Conservation (phyloP, 2,797 vertebrate species). For the Leptatherina wallacei region DNA sequence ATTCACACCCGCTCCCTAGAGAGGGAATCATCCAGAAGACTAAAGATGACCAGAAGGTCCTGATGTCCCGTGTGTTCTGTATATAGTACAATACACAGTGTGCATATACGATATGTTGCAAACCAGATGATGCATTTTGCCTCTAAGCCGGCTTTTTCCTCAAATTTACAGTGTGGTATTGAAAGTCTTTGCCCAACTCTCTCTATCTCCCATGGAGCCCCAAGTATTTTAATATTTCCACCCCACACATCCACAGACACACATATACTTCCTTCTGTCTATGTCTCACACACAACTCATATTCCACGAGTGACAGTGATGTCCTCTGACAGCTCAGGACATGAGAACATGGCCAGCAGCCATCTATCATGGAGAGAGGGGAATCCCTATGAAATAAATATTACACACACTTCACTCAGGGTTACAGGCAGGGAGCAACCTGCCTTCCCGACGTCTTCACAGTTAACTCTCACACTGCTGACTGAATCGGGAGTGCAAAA, state of each 20-base stretch:
- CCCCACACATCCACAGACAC: constrained; percentile 9
- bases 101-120: neutral
- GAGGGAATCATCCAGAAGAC: constrained; percentile 45
- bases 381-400: constrained; percentile 72
- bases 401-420: constrained; percentile 41
- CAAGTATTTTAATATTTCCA: neutral
- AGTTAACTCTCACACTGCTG: constrained; percentile 42
- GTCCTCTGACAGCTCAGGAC: constrained; percentile 60
- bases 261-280: constrained; percentile 17
- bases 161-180: neutral
- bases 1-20: constrained; percentile 34
- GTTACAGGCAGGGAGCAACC: constrained; percentile 26
- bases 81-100: constrained; percentile 12
- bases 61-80: constrained; percentile 12
- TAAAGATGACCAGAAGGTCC: constrained; percentile 26
- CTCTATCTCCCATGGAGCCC: constrained; percentile 14
- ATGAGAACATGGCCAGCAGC: constrained; percentile 58
- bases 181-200: constrained; percentile 21
- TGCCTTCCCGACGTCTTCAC: constrained; percentile 5
- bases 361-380: constrained; percentile 35
- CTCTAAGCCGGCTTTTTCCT: constrained; percentile 14
- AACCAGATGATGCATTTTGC: constrained; percentile 6
- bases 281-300: constrained; percentile 19
- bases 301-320: constrained; percentile 44
- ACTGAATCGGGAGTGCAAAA: constrained; percentile 6